Evolutionary conservation across 2,888 invertebrate genomes (phyloP), one percentile per base, ranked within the genome.

Genomic region (Pyrrhia umbra): DNA sequence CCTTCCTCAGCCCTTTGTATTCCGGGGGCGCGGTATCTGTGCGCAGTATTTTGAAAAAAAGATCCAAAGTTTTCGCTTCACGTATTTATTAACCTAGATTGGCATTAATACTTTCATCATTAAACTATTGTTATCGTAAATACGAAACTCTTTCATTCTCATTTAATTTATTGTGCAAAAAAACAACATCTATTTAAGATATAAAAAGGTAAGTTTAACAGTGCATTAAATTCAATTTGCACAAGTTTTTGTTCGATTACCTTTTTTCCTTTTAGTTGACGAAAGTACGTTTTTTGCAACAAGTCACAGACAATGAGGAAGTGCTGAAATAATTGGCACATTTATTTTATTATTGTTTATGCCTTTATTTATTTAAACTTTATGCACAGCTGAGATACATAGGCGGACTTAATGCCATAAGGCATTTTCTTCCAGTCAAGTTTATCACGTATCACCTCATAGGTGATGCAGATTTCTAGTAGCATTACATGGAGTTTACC

Each of bases 171-270:
- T n/a, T 34, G 34, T n/a, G 34, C 13, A 34, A 34, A 34, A 40
- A n/a, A 20, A 13, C 10, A 3, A 1, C 16, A 10, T 43, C 18
- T 9, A 43, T 43, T 49, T 13, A 1, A 57, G 10, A 30, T 3
- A 8, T 9, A 45, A 59, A 59, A 60, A 51, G 23, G n/a, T 45
- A 20, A 30, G 46, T 69, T 27, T 61, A 60, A 67, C 27, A 63
- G 13, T 27, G 10, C 9, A 27, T 52, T n/a, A 9, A 20, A 63
- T 39, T 50, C 47, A 39, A 71, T 68, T 71, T 20, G 34, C 27
- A 52, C 42, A 20, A 52, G 25, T 69, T 68, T 69, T 73, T 72
- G 37, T 57, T 52, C 42, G 39, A 47, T 56, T 6, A 37, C 27
- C 15, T 23, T 66, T 64, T 65, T 69, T 30, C 8, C 9, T 6